Evolutionary conservation across 2,888 invertebrate genomes (phyloP).

Genomic region (Tachystola acroxantha): DNA sequence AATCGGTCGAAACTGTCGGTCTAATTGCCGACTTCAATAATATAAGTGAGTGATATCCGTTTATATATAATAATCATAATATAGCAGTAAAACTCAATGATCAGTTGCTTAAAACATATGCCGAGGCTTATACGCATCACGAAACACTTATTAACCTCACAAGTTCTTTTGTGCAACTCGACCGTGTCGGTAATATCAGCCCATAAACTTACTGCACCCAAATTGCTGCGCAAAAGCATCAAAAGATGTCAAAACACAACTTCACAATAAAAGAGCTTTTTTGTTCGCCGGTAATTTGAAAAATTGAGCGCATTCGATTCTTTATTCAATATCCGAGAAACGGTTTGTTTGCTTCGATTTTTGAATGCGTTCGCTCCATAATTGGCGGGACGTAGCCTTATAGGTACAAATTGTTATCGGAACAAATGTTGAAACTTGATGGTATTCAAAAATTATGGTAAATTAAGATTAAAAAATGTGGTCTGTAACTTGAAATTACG

Average conservation of each 20-base stretch:
- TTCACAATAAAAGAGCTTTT: slow-evolving; percentile 32
- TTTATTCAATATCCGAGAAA: slow-evolving; percentile 26
- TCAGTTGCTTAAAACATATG: slow-evolving; percentile 3
- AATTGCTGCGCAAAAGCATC: slow-evolving; percentile 47
- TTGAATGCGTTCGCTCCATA: neutral
- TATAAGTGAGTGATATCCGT: no score
- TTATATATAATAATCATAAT: no score
- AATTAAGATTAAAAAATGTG: no score
- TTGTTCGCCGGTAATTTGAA: slow-evolving; percentile 50
- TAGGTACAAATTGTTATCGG: no score
- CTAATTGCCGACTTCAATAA: no score
- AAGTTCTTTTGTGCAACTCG: slow-evolving; percentile 39
- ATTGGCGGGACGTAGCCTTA: no score
- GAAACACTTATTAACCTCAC: slow-evolving; percentile 29
- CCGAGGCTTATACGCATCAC: slow-evolving; percentile 14
- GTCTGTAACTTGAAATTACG: no score
- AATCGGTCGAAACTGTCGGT: no score
- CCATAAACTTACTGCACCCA: slow-evolving; percentile 34
- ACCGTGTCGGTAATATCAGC: slow-evolving; percentile 42
- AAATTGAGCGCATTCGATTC: slow-evolving; percentile 28
- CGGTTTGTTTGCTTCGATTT: neutral
- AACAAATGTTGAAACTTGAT: no score
- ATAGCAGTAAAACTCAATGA: neutral
- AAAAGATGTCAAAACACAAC: slow-evolving; percentile 52
- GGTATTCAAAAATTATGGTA: no score